These are phyloP conservation scores for Pecten maximus DNA, from an alignment of 2,888 invertebrate genomes.

Conservation along the genomic window DNA sequence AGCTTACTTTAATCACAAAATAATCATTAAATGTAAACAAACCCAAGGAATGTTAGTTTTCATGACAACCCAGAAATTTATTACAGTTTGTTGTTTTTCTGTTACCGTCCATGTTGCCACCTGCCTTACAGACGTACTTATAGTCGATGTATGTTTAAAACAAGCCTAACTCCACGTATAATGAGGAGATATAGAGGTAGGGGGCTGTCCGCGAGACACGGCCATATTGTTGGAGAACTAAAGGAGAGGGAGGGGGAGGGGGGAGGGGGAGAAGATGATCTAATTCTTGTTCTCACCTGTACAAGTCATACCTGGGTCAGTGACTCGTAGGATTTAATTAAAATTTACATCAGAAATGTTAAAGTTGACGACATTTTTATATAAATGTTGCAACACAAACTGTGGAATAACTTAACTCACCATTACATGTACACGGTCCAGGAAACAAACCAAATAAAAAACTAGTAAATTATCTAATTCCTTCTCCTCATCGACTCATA, in stretches of 20 bases:
- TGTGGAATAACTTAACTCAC: not conserved
- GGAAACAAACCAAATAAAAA: not conserved
- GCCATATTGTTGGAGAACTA: not conserved
- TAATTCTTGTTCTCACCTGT: not conserved
- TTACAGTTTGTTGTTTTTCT: conserved; percentile 24
- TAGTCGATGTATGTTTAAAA: conserved; percentile 4
- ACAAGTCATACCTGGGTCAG: not conserved
- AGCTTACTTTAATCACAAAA: conserved; percentile 30
- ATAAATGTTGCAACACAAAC: conserved; percentile 25
- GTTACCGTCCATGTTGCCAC: not conserved
- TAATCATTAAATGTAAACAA: conserved; percentile 29
- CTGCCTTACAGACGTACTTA: not conserved
- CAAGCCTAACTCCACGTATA: not conserved
- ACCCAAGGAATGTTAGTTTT: conserved; percentile 17
- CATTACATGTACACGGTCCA: not conserved
- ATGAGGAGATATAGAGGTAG: not conserved
- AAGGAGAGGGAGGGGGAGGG: not conserved
- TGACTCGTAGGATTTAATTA: not conserved
- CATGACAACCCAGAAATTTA: conserved; percentile 23
- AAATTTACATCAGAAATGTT: not conserved
- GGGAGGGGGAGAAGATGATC: not conserved
- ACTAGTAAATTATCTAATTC: not conserved
- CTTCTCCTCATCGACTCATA: not conserved
- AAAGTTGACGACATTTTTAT: not conserved
- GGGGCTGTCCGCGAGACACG: not conserved